Evolutionary conservation across 2,888 invertebrate genomes (phyloP), one percentile per base, ranked within the genome.

Genomic region (Drosophila atroscutellata): DNA sequence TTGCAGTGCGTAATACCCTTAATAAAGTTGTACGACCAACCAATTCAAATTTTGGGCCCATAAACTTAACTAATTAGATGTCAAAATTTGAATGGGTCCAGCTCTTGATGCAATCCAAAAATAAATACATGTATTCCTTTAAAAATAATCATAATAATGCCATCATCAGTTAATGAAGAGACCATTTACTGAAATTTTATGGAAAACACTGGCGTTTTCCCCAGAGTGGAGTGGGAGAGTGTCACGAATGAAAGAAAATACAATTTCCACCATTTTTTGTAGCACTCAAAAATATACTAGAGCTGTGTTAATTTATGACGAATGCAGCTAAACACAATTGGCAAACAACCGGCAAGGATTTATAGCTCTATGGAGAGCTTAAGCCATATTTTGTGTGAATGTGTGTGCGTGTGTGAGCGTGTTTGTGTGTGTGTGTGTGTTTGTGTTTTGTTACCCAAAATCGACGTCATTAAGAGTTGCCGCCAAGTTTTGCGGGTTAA

Each of bases 301-400:
- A 72, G 42, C 56, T 75, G 52, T 89, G 84, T 50, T 75, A 78
- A 86, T 89, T 84, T 80, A 51, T 28, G 54, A 66, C 52, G 20
- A 62, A 60, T 80, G 70, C 64, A 64, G 47, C 57, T n/a, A 26
- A 66, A 39, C 60, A 50, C 30, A 13, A 39, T n/a, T 28, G 26
- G 34, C 47, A 56, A 65, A 56, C 11, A 42, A 62, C 52, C 54
- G 45, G 36, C 47, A 58, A 30, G 56, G 58, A 61, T 52, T 74
- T 68, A 26, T 37, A 51, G 34, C 63, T 56, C 68, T 51, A 26
- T 63, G 68, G 72, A 71, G 75, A 81, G 72, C 81, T 60, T 54
- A 64, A 52, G 54, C 54, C 71, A 55, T 64, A 24, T 24, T 45
- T 15, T 24, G 52, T 58, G 42, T 55, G 39, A 49, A 26, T 56